Percentiles rank a stretch among this genome's conserved stretches.
phyloP scores from a whole-genome alignment of 2,888 invertebrate genomes.

The Xestobium rufovillosum region DNA sequence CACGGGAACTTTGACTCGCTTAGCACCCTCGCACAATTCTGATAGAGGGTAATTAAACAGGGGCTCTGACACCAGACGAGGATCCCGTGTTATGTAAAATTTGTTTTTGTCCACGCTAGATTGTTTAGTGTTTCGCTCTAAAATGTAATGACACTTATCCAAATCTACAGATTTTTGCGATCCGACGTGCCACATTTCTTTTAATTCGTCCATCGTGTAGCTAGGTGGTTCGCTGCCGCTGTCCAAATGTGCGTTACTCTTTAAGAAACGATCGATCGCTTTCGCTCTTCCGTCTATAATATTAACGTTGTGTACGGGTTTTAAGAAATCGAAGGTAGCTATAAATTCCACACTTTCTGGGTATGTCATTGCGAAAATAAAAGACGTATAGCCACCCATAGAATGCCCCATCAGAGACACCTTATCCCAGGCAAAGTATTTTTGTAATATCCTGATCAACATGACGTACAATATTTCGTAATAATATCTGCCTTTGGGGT shows the following conservation, averaged over 20 bases:
- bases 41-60: background rate
- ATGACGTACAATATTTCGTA: conserved; percentile 41
- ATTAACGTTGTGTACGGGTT: conserved; percentile 25
- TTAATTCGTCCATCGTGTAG: conserved; percentile 56
- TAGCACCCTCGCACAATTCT: background rate
- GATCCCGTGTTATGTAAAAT: background rate
- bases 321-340: conserved; percentile 50
- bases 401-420: conserved; percentile 63
- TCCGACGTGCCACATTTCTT: conserved; percentile 21
- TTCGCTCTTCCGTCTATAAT: conserved; percentile 35
- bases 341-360: conserved; percentile 54
- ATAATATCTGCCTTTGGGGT: conserved; percentile 54
- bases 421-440: conserved; percentile 62
- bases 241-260: conserved; percentile 36
- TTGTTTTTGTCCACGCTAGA: background rate
- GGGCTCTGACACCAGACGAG: background rate
- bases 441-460: conserved; percentile 49
- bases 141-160: background rate
- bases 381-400: conserved; percentile 55
- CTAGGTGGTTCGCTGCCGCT: conserved; percentile 49
- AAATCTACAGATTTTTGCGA: background rate
- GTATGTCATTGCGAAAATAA: conserved; percentile 54
- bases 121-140: background rate
- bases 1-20: background rate
- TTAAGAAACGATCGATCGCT: conserved; percentile 44